Base-by-base conservation (phyloP, 1,140 invertebrate genomes). In the Zaprionus ghesquierei region DNA sequence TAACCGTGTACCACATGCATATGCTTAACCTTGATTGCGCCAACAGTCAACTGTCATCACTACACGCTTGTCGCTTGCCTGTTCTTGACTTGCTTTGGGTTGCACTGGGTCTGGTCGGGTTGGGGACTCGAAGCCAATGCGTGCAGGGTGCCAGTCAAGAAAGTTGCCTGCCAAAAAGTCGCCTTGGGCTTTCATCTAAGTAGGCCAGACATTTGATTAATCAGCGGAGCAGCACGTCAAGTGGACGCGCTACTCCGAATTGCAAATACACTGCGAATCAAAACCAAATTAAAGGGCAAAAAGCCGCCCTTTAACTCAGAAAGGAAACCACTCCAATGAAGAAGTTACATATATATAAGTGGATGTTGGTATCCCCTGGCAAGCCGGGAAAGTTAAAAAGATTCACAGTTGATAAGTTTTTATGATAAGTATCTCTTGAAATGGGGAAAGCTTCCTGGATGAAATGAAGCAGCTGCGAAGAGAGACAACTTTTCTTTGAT, bases 11-110 rank as follows among this genome's bases (percentile, higher is more conserved):
- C 41, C 41, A 65, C 49, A 38, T 68, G 64, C 81, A 84, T 84
- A 86, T 80, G 79, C 81, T 84, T 84, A 84, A 77, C 81, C 81
- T 84, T 84, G 81, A 84, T 84, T 84, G 70, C 77, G 81, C 61
- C 77, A 77, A 80, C 35, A 41, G 64, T 77, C 81, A 64, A 62
- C 51, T 68, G 77, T 23, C 23, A 55, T 55, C 50, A 44, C 50
- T 54, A 5, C 15, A 12, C 41, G 18, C 10, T 46, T 18, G 6
- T 12, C 9, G 18, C 41, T 55, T 33, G 41, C 38, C 38, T 27
- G 23, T 44, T 29, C 35, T 59, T 41, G 55, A n/a, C 6, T n/a
- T 27, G 31, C 31, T 13, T n/a, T 31, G 13, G 53, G 27, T 25
- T 31, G 20, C 23, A 27, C n/a, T 18, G 29, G 38, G 35, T 46